Base-by-base conservation (phyloP, 2,113 vertebrate species). In the Mungos mungo region DNA sequence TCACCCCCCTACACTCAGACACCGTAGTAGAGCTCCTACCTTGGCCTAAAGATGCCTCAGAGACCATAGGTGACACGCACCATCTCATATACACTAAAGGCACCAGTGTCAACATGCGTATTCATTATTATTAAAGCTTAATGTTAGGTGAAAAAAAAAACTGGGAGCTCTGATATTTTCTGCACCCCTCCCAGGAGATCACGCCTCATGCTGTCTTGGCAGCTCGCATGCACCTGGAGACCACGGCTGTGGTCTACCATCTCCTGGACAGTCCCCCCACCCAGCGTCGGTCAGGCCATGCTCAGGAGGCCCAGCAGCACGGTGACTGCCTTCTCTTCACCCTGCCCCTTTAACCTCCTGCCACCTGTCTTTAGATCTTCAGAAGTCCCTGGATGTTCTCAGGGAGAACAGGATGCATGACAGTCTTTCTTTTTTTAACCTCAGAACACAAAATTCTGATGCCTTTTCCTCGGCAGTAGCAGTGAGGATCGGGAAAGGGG, bases 261-360 rank as follows among this genome's bases (percentile, higher is more conserved):
- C 60, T 25, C 19, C 41, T 18, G 54, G 31, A 19, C 16, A 71
- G 65, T 52, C 18, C 29, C 6, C 23, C 45, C 41, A 41, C 35
- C 50, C 5, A 0, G 25, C 3, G 0, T 50, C 4, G 0, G 54
- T n/a, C 14, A 2, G 12, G 27, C 76, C 16, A 35, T 50, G 19
- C 38, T 77, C 45, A 7, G 66, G 19, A 12, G 29, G 18, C 21
- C 52, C 9, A 7, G 54, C 15, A 47, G 33, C 10, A 35, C 10
- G 7, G 63, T 0, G 2, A 27, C 79, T 77, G 38, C 45, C 38
- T 68, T 47, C 27, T 35, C 57, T 69, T 69, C 35, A 21, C 63
- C 29, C 16, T 45, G 71, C 25, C 41, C 76, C 29, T 57, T 69
- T 9, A 10, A 21, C 14, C 3, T 54, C 52, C 31, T 31, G 31